These are phyloP conservation scores for Turnix velox DNA, from an alignment of 2,113 vertebrate species.

Conservation along the genomic window DNA sequence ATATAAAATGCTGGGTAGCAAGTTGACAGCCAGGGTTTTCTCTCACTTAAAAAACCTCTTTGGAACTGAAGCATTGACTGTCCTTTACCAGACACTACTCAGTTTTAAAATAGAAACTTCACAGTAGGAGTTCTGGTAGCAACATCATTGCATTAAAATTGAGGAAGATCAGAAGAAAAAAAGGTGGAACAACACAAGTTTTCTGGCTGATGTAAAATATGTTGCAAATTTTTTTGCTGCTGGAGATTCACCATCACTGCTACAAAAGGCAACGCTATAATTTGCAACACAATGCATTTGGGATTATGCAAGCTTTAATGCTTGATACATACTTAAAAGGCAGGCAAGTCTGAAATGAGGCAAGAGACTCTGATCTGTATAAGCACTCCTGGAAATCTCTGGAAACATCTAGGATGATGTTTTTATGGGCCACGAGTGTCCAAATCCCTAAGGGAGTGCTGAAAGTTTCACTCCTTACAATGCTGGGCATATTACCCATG, in stretches of 20 bases:
- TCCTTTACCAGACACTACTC: neutral
- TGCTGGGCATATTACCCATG: neutral
- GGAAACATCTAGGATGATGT: neutral
- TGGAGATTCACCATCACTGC: neutral
- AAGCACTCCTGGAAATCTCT: neutral
- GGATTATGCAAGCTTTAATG: neutral
- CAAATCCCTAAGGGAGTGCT: neutral
- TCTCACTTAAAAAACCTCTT: neutral
- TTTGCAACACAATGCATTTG: accelerated
- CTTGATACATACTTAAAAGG: neutral
- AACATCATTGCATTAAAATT: neutral
- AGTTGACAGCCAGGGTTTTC: neutral
- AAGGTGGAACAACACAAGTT: neutral
- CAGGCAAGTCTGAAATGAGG: neutral
- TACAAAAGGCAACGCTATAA: neutral
- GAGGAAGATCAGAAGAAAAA: neutral
- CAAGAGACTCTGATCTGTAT: neutral
- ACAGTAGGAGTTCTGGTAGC: neutral
- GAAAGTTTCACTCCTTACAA: neutral
- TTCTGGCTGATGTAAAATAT: neutral
- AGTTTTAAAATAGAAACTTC: neutral
- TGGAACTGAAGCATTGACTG: neutral
- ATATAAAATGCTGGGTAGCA: neutral
- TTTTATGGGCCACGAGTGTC: neutral
- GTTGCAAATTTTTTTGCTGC: neutral